Conservation (phyloP, 2,888 invertebrate species). For the Caenorhabditis drosophilae region DNA sequence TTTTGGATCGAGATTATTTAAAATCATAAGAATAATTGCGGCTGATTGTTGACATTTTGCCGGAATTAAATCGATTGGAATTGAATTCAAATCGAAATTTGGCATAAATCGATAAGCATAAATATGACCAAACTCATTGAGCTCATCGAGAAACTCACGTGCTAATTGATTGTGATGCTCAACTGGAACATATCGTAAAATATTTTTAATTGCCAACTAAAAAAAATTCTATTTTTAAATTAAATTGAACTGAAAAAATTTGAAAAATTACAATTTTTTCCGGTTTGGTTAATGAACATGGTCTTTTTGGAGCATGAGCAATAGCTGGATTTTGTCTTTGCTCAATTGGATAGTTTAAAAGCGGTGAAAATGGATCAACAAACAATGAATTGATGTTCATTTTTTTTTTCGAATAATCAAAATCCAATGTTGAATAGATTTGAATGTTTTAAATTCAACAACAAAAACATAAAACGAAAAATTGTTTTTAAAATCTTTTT, state of each 20-base stretch:
- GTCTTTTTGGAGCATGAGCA: slow-evolving; percentile 62
- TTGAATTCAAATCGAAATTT: slow-evolving; percentile 57
- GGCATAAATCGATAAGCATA: slow-evolving; percentile 75
- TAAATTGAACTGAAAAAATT: no score
- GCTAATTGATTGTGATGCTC: slow-evolving; percentile 72
- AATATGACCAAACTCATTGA: slow-evolving; percentile 74
- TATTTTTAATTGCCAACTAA: slow-evolving; percentile 74
- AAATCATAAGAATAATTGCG: slow-evolving; percentile 76
- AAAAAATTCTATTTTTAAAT: slow-evolving; percentile 21
- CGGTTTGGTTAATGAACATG: slow-evolving; percentile 43
- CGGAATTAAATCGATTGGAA: slow-evolving; percentile 51
- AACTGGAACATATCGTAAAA: slow-evolving; percentile 75
- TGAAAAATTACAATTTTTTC: slow-evolving; percentile 55
- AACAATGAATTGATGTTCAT: slow-evolving; percentile 23
- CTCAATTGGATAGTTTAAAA: slow-evolving; percentile 46
- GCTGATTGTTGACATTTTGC: slow-evolving; percentile 70
- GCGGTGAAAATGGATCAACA: slow-evolving; percentile 50
- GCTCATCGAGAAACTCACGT: slow-evolving; percentile 72
- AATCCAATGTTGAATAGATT: not conserved
- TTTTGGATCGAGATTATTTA: slow-evolving; percentile 75
- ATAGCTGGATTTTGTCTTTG: slow-evolving; percentile 38
- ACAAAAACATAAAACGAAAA: no score
- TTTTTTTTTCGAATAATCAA: no score
- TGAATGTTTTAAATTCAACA: no score
- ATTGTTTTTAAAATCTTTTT: no score